phyloP scores from a whole-genome alignment of 1,140 invertebrate genomes.

The Oreohelix idahoensis region DNA sequence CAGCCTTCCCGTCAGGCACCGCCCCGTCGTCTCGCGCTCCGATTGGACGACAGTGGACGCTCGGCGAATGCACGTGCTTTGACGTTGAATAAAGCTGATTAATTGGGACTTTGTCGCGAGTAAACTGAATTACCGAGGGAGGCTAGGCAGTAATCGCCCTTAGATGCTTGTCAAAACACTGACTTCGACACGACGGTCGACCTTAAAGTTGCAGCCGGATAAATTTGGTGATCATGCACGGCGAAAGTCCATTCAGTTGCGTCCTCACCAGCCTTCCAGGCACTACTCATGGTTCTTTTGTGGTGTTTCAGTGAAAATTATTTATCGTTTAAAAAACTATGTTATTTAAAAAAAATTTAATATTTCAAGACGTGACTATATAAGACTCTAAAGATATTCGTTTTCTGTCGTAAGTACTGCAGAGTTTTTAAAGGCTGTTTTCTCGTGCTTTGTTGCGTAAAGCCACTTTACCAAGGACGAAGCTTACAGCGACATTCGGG shows the following conservation, averaged over 20 bases:
- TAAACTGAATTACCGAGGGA: constrained; percentile 30
- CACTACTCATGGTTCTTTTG: background rate
- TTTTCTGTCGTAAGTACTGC: no score
- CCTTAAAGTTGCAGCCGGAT: background rate
- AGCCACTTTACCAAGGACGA: no score
- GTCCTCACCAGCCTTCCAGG: background rate
- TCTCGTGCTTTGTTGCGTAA: no score
- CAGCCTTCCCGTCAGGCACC: constrained; percentile 25
- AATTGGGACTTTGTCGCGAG: constrained; percentile 34
- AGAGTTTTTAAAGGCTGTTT: no score
- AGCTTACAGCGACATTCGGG: no score
- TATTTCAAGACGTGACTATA: background rate
- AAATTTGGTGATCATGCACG: background rate
- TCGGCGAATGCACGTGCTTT: constrained; percentile 12
- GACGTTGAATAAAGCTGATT: constrained; percentile 33
- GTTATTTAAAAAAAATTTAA: background rate
- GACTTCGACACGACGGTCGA: background rate
- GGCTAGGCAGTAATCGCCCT: constrained; percentile 18
- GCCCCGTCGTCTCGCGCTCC: constrained; percentile 11
- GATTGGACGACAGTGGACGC: constrained; percentile 4
- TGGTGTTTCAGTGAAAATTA: background rate
- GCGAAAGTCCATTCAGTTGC: background rate
- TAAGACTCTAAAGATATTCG: no score
- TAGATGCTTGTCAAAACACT: constrained; percentile 18
- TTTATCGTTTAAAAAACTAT: background rate